phyloP scores from a whole-genome alignment of 2,113 vertebrate genomes.

The Pithys albifrons region DNA sequence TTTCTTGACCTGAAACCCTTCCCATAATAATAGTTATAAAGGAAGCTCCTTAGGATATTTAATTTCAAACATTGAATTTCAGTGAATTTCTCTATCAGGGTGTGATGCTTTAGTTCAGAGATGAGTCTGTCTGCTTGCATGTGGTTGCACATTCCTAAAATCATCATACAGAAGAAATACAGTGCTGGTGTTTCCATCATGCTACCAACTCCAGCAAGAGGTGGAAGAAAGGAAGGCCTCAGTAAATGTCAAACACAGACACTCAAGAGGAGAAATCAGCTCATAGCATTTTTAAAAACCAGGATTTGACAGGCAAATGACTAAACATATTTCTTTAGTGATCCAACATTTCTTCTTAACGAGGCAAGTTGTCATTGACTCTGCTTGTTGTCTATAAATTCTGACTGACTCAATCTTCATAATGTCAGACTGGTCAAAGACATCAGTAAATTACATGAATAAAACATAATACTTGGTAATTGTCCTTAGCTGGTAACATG shows the following conservation, averaged over 20 bases:
- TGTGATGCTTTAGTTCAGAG: neutral
- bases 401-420: conserved; percentile 60
- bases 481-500: conserved; percentile 35
- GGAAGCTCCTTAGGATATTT: neutral
- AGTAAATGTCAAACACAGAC: neutral
- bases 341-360: conserved; percentile 67
- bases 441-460: conserved; percentile 70
- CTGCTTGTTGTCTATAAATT: conserved; percentile 66
- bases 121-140: neutral
- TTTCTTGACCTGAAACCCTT: neutral
- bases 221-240: neutral
- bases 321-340: conserved; percentile 60
- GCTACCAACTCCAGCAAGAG: neutral
- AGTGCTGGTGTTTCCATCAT: neutral
- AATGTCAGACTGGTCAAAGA: conserved; percentile 67
- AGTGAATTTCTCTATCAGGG: neutral
- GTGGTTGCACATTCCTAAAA: neutral
- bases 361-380: conserved; percentile 61
- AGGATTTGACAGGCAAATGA: conserved; percentile 56
- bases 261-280: neutral
- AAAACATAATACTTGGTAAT: conserved; percentile 62
- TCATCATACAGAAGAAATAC: neutral
- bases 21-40: neutral
- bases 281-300: conserved; percentile 14
- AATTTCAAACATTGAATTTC: neutral